Evolutionary conservation across 1,140 invertebrate species (phyloP).

Genomic region (Hylaeus anthracinus): DNA sequence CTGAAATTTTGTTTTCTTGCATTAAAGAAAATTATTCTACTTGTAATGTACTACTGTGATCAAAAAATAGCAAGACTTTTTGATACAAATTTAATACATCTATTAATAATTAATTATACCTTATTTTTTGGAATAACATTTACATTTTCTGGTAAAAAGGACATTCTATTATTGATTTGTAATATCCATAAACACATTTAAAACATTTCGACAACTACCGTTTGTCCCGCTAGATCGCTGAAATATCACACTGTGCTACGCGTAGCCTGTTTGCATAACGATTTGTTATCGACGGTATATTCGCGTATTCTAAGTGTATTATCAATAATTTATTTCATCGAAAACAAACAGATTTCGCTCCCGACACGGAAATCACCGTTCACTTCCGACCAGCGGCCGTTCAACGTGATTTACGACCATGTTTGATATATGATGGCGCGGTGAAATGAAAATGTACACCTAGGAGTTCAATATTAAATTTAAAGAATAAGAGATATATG

Average conservation of each 20-base stretch:
- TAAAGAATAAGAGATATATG: not conserved
- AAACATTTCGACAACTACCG: too few species aligned
- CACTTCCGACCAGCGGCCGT: not conserved
- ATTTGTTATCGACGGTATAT: slow-evolving; percentile 66
- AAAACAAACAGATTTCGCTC: slow-evolving; percentile 50
- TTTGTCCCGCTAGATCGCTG: too few species aligned
- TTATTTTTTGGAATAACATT: too few species aligned
- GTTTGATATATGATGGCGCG: slow-evolving; percentile 15
- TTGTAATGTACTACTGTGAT: too few species aligned
- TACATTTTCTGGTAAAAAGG: too few species aligned
- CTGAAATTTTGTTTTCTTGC: too few species aligned
- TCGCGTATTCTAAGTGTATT: slow-evolving; percentile 57
- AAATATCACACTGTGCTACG: slow-evolving; percentile 4
- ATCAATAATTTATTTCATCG: slow-evolving; percentile 62
- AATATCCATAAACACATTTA: too few species aligned
- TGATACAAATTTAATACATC: too few species aligned
- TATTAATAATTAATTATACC: too few species aligned
- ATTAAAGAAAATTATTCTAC: too few species aligned
- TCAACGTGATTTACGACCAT: slow-evolving; percentile 8
- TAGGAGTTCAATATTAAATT: not conserved
- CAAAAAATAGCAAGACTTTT: too few species aligned
- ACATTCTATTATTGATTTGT: too few species aligned
- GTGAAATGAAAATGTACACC: not conserved
- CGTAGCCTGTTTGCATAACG: slow-evolving; percentile 62
- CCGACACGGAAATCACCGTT: not conserved